Evolutionary conservation across 2,888 invertebrate genomes (phyloP).

Genomic region (Mesopsocus fuscifrons): DNA sequence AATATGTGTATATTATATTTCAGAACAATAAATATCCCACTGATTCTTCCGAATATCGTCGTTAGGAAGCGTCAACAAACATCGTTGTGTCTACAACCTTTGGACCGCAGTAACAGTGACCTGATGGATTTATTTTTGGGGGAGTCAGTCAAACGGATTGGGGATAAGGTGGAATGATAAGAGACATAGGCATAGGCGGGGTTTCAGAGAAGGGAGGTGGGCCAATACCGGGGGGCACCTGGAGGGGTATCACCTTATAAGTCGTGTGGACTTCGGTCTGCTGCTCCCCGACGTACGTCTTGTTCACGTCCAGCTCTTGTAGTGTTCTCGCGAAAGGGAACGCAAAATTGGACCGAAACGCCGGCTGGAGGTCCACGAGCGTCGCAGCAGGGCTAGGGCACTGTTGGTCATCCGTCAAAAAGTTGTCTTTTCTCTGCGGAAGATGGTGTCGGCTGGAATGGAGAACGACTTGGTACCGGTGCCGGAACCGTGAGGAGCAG

Average conservation of each 20-base stretch:
- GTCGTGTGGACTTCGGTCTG: not conserved
- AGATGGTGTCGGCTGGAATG: conserved; percentile 28
- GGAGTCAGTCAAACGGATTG: conserved; percentile 2
- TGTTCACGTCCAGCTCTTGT: not conserved
- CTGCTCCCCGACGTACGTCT: not conserved
- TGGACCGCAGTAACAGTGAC: too few species aligned
- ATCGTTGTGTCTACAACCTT: too few species aligned
- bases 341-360: not conserved
- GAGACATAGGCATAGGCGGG: not conserved
- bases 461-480: conserved; percentile 30
- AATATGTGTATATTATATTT: too few species aligned
- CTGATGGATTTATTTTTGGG: too few species aligned
- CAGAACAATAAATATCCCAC: too few species aligned
- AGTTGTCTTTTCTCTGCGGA: conserved; percentile 17
- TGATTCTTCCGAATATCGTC: too few species aligned
- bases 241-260: not conserved
- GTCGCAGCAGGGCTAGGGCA: not conserved
- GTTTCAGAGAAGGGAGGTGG: not conserved
- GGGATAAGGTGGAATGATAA: conserved; percentile 4
- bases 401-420: conserved; percentile 2
- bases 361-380: not conserved
- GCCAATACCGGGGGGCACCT: not conserved
- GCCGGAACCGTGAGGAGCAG: conserved; percentile 27
- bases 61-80: too few species aligned
- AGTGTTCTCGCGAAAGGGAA: not conserved